A percentile compares a stretch with the other conserved stretches of the same genome.
Conservation (phyloP, 2,113 vertebrate genomes). For the Clinocottus analis region DNA sequence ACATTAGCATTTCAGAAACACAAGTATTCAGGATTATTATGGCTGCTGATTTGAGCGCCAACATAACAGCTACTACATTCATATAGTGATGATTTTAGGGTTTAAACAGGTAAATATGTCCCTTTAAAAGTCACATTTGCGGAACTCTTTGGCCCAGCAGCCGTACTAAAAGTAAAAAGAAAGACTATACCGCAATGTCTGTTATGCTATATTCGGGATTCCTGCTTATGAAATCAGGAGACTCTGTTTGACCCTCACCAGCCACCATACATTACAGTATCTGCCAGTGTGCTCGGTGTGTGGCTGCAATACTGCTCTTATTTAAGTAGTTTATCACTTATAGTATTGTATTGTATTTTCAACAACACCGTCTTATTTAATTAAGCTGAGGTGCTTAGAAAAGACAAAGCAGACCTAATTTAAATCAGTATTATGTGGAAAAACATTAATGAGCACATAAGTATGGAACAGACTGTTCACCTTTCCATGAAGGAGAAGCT, state of each 20-base stretch:
- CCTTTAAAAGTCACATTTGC: neutral
- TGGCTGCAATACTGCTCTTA: neutral
- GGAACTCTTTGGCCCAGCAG: neutral
- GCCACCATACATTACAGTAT: constrained; percentile 9
- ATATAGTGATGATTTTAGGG: neutral
- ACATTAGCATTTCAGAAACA: neutral
- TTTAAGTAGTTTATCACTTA: neutral
- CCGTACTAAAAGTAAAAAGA: no score
- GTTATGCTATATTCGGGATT: neutral
- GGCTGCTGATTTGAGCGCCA: neutral
- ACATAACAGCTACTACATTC: neutral
- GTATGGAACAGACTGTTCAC: neutral
- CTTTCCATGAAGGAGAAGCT: neutral
- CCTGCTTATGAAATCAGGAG: neutral
- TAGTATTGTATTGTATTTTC: neutral
- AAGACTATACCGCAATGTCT: no score
- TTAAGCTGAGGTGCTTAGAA: neutral
- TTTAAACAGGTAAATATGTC: no score
- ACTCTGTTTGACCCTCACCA: neutral
- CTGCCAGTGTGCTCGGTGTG: neutral
- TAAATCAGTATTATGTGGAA: neutral
- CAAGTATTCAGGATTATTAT: neutral
- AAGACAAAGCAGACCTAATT: neutral
- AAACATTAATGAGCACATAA: neutral
- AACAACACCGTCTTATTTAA: neutral